These are phyloP conservation scores for Sialis lutaria DNA, from an alignment of 2,888 invertebrate genomes.

Conservation along the genomic window DNA sequence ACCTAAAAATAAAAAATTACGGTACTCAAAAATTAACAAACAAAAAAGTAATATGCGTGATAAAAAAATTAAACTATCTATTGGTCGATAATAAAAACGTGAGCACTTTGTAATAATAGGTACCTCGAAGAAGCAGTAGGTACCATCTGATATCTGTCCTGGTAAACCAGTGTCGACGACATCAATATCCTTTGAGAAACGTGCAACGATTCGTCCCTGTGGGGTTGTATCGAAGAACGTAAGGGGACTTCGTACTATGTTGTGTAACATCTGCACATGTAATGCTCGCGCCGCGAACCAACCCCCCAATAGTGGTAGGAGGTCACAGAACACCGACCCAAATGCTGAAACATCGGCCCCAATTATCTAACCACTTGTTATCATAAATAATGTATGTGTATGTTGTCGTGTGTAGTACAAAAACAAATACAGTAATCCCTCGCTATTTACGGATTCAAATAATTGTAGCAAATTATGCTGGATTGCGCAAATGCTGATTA, in stretches of 20 bases:
- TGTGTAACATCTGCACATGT: constrained; percentile 38
- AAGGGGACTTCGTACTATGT: constrained; percentile 49
- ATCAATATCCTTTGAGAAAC: constrained; percentile 62
- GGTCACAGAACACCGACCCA: constrained; percentile 30
- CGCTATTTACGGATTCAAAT: too few species aligned
- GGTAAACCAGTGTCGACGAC: constrained; percentile 46
- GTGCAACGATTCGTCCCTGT: constrained; percentile 51
- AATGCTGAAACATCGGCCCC: constrained; percentile 26
- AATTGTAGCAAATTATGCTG: too few species aligned
- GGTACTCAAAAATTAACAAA: too few species aligned
- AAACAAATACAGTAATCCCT: too few species aligned
- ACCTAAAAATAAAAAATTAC: too few species aligned
- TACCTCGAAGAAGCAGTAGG: constrained; percentile 61
- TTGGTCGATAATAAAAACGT: too few species aligned
- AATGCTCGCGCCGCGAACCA: constrained; percentile 44
- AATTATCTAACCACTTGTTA: too few species aligned
- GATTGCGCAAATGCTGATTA: too few species aligned
- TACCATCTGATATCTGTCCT: constrained; percentile 42
- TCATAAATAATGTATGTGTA: too few species aligned
- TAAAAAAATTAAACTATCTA: too few species aligned
- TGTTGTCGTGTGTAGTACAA: too few species aligned
- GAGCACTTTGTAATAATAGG: constrained; percentile 12
- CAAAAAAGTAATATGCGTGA: too few species aligned
- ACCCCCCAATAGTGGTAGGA: constrained; percentile 34
- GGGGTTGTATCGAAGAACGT: constrained; percentile 68